A percentile compares a stretch with the other conserved stretches of the same genome.
Evolutionary conservation across 37 sponge, comb jelly and placozoan species (phyloP).

Genomic region (Agelas oroides): DNA sequence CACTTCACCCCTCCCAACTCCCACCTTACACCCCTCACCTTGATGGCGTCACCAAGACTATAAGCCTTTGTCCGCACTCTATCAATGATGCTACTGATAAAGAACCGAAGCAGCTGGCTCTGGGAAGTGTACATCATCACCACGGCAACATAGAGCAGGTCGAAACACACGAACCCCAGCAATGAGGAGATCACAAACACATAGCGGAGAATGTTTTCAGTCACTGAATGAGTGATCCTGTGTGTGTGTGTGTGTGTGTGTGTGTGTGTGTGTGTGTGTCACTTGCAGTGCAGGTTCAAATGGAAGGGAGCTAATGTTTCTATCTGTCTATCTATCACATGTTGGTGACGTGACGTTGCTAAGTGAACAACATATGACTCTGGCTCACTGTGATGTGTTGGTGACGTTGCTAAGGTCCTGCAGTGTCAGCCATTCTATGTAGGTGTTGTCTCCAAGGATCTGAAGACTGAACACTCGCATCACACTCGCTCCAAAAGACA

Average conservation of each 20-base stretch:
- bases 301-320: too few relatives aligned
- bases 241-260: slow-evolving; percentile 10
- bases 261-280: background rate
- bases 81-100: slow-evolving; percentile 57
- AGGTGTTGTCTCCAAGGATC: slow-evolving; percentile 7
- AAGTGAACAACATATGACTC: background rate
- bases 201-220: slow-evolving; percentile 27
- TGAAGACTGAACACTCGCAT: slow-evolving; percentile 56
- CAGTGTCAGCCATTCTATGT: slow-evolving; percentile 21
- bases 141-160: slow-evolving; percentile 79
- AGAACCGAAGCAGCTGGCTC: slow-evolving; percentile 68
- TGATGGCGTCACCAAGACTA: too few relatives aligned
- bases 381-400: background rate
- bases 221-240: background rate
- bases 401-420: background rate
- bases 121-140: slow-evolving; percentile 72
- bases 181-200: slow-evolving; percentile 43
- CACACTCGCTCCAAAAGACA: slow-evolving; percentile 42
- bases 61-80: background rate
- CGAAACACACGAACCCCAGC: slow-evolving; percentile 71
- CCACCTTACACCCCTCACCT: background rate
- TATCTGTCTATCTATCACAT: too few relatives aligned
- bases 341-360: too few relatives aligned
- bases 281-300: too few relatives aligned
- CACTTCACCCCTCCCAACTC: too few relatives aligned